A percentile compares a stretch with the other conserved stretches of the same genome.
These are phyloP conservation scores for Eremobia ochroleuca DNA, from an alignment of 2,888 invertebrate genomes.

Conservation along the genomic window DNA sequence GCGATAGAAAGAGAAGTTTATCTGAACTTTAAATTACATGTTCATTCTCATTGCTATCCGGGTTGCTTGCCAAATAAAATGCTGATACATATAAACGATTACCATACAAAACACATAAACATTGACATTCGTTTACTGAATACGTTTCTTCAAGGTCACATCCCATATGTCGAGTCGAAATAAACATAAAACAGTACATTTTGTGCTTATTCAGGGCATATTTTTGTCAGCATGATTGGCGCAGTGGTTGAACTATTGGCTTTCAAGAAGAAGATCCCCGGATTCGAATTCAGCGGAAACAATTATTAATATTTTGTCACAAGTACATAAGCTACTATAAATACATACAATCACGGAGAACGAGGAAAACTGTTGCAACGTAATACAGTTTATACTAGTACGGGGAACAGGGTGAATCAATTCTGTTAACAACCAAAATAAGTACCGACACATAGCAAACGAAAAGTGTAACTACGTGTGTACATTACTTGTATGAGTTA, in stretches of 20 bases:
- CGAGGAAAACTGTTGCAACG: too few species aligned
- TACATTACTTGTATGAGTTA: background rate
- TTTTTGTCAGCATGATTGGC: background rate
- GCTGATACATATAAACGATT: constrained; percentile 44
- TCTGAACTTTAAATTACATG: constrained; percentile 20
- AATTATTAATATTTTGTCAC: too few species aligned
- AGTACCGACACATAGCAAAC: too few species aligned
- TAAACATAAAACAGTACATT: constrained; percentile 23
- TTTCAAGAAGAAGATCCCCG: background rate
- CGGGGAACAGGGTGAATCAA: too few species aligned
- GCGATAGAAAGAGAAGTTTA: constrained; percentile 5
- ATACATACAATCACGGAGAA: too few species aligned
- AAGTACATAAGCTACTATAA: too few species aligned
- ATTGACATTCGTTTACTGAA: constrained; percentile 29
- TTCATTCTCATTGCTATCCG: constrained; percentile 3
- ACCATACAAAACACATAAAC: constrained; percentile 38
- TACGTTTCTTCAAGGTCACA: constrained; percentile 40
- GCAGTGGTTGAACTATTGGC: too few species aligned
- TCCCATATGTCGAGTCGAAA: constrained; percentile 9
- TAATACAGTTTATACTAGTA: too few species aligned
- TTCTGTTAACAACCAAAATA: too few species aligned
- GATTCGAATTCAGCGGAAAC: background rate
- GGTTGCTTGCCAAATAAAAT: constrained; percentile 44
- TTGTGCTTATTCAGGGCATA: background rate
- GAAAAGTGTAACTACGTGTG: too few species aligned